Evolutionary conservation across 1,140 invertebrate genomes (phyloP), one percentile per base, ranked within the genome.

Genomic region (Diprion similis): DNA sequence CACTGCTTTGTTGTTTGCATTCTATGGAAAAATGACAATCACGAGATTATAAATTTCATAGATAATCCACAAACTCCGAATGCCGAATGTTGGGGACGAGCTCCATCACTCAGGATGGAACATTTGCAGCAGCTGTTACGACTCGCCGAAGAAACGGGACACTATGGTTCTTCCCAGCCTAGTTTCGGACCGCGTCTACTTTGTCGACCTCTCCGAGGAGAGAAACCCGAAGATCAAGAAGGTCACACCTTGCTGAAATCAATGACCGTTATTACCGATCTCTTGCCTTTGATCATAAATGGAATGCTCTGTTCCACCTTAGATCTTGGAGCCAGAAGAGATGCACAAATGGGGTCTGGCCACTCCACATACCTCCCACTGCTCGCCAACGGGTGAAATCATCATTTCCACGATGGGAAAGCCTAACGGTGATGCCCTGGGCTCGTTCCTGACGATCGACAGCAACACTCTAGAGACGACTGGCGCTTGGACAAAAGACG

Each of bases 21-120:
- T 59, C 67, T 71, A 17, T 68, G 18, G 10, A 13, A 71, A 64
- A 15, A 7, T 68, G 17, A 24, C 13, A 1, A 37, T 3, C 24
- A 37, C 24, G 24, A 37, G 24, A 37, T 2, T 37, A 37, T 37
- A 72, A 68, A 46, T 76, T 73, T 81, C 79, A 0, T 81, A 99
- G 97, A 94, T 99, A 4, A 94, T 99, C 69, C 93, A 96, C 83
- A 93, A 96, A 68, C 89, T 96, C 0, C 90, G 92, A 73, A 94
- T 97, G 81, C 92, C 92, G n/a, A 85, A 94, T 71, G 82, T 90
- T 8, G 94, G 93, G 1, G 96, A 99, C 82, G 98, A 99, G 85
- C 84, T 99, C 0, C 98, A 99, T 84, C 98, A 99, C 83, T 94
- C 92, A 17, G 98, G 97, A 0, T 99, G 97, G 97, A 99, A 99